Percentiles rank a stretch among this genome's conserved stretches.
Evolutionary conservation across 2,797 vertebrate genomes (phyloP).

Genomic region (Enteromius unitaeniatus): DNA sequence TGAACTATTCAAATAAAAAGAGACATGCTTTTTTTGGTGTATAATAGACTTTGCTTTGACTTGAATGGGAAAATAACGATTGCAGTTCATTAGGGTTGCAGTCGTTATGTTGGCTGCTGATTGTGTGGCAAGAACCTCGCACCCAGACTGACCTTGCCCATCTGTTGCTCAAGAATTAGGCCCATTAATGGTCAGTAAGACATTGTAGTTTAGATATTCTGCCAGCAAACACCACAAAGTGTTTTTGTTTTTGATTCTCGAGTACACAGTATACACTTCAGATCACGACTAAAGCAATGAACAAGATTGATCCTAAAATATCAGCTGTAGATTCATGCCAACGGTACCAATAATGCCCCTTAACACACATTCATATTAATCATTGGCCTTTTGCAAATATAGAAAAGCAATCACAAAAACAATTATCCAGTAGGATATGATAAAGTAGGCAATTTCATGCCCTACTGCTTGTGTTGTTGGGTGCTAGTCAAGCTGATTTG

Average conservation of each 20-base stretch:
- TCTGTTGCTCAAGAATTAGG: constrained; percentile 30
- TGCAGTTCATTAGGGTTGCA: constrained; percentile 19
- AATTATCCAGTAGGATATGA: constrained; percentile 76
- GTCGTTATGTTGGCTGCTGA: constrained; percentile 25
- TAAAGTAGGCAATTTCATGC: constrained; percentile 82
- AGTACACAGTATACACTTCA: constrained; percentile 23
- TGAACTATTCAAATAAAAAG: constrained; percentile 14
- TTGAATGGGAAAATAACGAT: constrained; percentile 32
- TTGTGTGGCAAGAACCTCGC: constrained; percentile 25
- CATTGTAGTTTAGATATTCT: constrained; percentile 23
- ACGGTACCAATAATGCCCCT: constrained; percentile 55
- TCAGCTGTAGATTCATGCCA: constrained; percentile 65
- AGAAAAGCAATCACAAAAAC: constrained; percentile 73
- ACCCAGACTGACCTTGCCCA: constrained; percentile 43
- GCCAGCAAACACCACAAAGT: constrained; percentile 11
- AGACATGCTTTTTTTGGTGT: not conserved
- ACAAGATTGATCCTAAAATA: constrained; percentile 61
- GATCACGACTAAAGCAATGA: constrained; percentile 56
- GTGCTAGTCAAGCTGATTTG: constrained; percentile 69
- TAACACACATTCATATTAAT: constrained; percentile 62
- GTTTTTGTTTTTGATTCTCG: not conserved
- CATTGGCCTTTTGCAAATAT: constrained; percentile 67
- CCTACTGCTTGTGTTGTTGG: constrained; percentile 74
- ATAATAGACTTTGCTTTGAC: constrained; percentile 35
- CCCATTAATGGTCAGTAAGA: constrained; percentile 8